Evolutionary conservation across 2,888 invertebrate species (phyloP), one percentile per base, ranked within the genome.

Genomic region (Linnaemya tessellans): DNA sequence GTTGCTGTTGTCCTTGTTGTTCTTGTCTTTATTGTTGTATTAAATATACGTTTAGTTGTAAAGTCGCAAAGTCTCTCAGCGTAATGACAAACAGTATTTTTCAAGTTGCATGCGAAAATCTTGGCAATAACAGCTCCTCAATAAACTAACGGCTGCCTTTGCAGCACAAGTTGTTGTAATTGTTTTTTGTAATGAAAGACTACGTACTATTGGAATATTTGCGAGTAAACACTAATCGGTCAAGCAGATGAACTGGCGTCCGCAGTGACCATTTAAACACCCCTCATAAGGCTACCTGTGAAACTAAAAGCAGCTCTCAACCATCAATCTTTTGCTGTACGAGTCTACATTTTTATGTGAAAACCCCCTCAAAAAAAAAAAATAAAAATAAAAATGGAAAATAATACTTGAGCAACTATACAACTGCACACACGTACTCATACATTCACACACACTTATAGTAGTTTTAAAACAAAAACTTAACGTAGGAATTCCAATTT

Each of bases 201-300:
- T 18, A 58, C 10, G n/a, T 25, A 13, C 10, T 30, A 43, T 71
- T 56, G 62, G 0, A 65, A 67, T 73, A 73, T 74, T 38, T 54
- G 43, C 43, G 67, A 73, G 56, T 70, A 64, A 54, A 18, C 13
- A 67, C 43, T 82, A 82, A 68, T 85, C 84, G 73, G 79, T 73
- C 81, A 84, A 70, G 58, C 78, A 85, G 78, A 85, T 85, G 84
- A 85, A 82, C 84, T 85, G 84, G 84, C 84, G 84, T 85, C 78
- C 82, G 58, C 74, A 82, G 82, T 79, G 82, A 74, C 49, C 84
- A 82, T 78, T 82, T 85, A 82, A 85, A 85, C 78, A 85, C 84
- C 84, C 84, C 84, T 82, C 78, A 82, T 70, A 85, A 82, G 70
- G 84, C 84, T 85, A 85, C 84, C 79, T 85, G 84, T 81, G 78